These are phyloP conservation scores for Hipposideros armiger DNA, from an alignment of 2,113 vertebrate genomes.

Conservation along the genomic window DNA sequence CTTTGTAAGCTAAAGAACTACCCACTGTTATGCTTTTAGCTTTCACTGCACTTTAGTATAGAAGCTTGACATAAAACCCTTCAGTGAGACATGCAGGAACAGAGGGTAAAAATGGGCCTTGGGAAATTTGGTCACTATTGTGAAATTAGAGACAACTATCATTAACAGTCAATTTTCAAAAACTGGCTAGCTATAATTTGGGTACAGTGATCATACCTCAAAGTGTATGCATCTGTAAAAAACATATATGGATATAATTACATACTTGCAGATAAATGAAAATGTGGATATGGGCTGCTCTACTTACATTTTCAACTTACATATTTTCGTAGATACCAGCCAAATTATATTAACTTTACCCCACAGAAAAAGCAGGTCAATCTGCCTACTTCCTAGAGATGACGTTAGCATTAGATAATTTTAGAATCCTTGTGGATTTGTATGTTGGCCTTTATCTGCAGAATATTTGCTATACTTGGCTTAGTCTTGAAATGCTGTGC, in stretches of 20 bases:
- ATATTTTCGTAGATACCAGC: background rate
- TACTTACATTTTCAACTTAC: background rate
- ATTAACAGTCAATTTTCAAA: conserved; percentile 63
- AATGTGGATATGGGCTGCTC: background rate
- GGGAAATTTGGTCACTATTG: conserved; percentile 46
- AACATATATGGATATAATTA: background rate
- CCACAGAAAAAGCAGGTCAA: background rate
- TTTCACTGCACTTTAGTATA: conserved; percentile 52
- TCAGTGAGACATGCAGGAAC: conserved; percentile 43
- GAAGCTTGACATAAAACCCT: conserved; percentile 51
- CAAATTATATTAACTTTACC: background rate
- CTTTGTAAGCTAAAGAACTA: conserved; percentile 61
- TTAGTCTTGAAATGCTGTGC: background rate
- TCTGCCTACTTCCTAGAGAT: background rate
- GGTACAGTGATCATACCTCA: conserved; percentile 30
- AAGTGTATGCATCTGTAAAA: conserved; percentile 39
- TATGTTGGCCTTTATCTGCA: background rate
- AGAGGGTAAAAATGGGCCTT: conserved; percentile 58
- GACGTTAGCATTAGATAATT: background rate
- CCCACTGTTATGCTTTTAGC: conserved; percentile 61
- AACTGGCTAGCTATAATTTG: conserved; percentile 65
- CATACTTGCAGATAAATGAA: background rate
- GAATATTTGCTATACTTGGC: background rate
- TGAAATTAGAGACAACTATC: conserved; percentile 69
- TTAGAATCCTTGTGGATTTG: background rate